Percentiles rank a stretch among this genome's conserved stretches.
Evolutionary conservation across 2,113 vertebrate species (phyloP).

Genomic region (Psittacula cyanocephala): DNA sequence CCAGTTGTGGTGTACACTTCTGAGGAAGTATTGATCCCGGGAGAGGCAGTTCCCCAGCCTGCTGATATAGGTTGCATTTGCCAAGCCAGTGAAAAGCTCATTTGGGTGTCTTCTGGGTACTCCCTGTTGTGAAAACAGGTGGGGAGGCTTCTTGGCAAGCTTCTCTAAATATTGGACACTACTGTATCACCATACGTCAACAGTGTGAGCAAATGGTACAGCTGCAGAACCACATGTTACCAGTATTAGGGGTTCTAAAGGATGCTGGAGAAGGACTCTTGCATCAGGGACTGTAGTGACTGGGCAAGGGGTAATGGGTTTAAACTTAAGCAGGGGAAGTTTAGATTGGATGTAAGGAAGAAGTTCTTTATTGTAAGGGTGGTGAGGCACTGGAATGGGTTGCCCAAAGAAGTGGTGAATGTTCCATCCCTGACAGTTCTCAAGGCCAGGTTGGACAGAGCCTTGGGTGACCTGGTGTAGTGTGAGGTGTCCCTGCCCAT

Average conservation of each 20-base stretch:
- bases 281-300: background rate
- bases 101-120: background rate
- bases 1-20: fast-evolving
- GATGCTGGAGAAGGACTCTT: background rate
- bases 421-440: background rate
- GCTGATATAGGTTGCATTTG: background rate
- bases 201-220: background rate
- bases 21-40: background rate
- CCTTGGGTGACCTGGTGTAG: background rate
- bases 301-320: background rate
- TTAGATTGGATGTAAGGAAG: background rate
- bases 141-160: background rate
- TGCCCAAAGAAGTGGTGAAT: background rate
- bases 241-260: background rate
- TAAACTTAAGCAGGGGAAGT: background rate
- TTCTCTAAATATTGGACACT: background rate
- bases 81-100: background rate
- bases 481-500: background rate
- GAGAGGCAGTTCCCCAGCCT: background rate
- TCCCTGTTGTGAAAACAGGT: background rate
- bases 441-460: background rate
- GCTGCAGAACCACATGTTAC: background rate
- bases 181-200: background rate
- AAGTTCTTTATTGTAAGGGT: background rate
- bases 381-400: background rate